Conservation (phyloP, 2,888 invertebrate genomes). For the Pomacea canaliculata region DNA sequence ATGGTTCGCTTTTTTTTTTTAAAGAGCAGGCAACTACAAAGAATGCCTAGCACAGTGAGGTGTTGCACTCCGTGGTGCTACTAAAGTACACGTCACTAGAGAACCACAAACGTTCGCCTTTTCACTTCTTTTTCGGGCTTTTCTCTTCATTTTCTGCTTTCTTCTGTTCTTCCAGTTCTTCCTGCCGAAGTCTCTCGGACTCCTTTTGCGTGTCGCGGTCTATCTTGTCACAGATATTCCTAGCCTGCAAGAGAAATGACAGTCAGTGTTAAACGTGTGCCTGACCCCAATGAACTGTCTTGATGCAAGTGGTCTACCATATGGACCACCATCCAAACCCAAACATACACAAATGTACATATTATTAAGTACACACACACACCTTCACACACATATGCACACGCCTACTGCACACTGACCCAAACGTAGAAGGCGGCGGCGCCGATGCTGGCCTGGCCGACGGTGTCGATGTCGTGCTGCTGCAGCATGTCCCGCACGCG, state of each 20-base stretch:
- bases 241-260: slow-evolving; percentile 24
- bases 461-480: slow-evolving; percentile 48
- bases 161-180: slow-evolving; percentile 24
- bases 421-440: slow-evolving; percentile 63
- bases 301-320: no score
- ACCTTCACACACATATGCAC: background rate
- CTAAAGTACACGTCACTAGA: no score
- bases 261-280: no score
- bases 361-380: slow-evolving; percentile 1
- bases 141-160: slow-evolving; percentile 16
- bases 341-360: background rate
- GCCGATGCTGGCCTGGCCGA: slow-evolving; percentile 55
- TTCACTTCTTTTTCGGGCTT: background rate
- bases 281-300: no score
- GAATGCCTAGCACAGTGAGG: no score
- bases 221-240: slow-evolving; percentile 26
- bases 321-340: background rate
- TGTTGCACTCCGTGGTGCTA: no score
- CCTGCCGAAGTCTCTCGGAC: slow-evolving; percentile 20
- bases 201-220: slow-evolving; percentile 21
- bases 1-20: no score
- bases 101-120: background rate
- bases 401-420: slow-evolving; percentile 42
- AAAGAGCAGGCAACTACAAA: no score
- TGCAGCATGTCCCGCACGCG: slow-evolving; percentile 51